phyloP scores from a whole-genome alignment of 2,888 invertebrate genomes.

The Drosophila vallismaia region DNA sequence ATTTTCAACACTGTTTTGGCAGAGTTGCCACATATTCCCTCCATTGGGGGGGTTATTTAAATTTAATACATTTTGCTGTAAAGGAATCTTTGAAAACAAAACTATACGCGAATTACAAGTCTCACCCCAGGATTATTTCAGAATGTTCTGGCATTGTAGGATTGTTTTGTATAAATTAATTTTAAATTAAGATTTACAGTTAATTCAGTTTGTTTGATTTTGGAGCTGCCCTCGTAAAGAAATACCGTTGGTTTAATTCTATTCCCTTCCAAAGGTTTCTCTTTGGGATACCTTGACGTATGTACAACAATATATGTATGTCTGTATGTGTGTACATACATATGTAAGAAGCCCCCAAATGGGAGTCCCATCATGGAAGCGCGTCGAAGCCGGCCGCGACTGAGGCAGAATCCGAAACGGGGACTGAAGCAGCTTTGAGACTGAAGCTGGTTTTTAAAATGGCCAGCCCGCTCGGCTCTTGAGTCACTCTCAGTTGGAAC shows the following conservation, averaged over 20 bases:
- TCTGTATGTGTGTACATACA: neutral
- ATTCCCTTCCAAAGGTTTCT: neutral
- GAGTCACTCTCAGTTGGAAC: slow-evolving; percentile 68
- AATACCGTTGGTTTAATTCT: neutral
- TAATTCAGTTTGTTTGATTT: no score
- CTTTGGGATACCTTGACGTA: slow-evolving; percentile 23
- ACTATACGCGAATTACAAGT: neutral
- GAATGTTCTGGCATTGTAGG: no score
- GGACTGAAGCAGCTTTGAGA: slow-evolving; percentile 38
- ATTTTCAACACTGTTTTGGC: slow-evolving; percentile 1
- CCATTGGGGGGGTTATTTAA: slow-evolving; percentile 4
- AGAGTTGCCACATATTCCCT: slow-evolving; percentile 5
- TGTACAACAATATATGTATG: neutral
- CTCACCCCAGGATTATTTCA: neutral
- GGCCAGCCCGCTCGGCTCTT: slow-evolving; percentile 49
- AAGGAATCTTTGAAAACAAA: slow-evolving; percentile 2
- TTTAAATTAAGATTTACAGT: no score
- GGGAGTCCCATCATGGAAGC: slow-evolving; percentile 43
- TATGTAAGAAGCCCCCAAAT: slow-evolving; percentile 3
- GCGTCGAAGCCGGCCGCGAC: slow-evolving; percentile 6
- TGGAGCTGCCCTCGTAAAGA: neutral
- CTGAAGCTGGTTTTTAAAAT: slow-evolving; percentile 74
- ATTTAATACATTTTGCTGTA: neutral
- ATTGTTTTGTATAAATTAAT: no score
- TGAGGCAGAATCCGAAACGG: slow-evolving; percentile 12